Conservation (phyloP, 1,140 invertebrate genomes). For the Temnothorax curvispinosus region DNA sequence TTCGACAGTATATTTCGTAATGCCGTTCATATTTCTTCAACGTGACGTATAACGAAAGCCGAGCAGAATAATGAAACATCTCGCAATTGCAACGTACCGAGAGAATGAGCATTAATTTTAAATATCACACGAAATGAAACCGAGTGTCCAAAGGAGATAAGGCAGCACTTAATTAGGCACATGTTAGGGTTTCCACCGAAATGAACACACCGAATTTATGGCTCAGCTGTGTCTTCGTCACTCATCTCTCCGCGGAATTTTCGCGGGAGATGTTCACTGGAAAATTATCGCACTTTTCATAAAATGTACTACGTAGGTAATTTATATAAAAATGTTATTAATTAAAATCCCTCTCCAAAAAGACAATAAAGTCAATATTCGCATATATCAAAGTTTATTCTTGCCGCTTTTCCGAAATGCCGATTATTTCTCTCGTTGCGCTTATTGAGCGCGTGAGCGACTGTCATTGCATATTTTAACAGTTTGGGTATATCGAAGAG, state of each 20-base stretch:
- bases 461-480: no score
- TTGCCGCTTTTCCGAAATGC: no score
- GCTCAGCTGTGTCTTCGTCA: conserved; percentile 10
- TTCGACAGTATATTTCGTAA: not conserved
- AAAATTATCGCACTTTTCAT: conserved; percentile 1
- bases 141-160: conserved; percentile 1
- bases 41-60: not conserved
- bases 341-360: not conserved
- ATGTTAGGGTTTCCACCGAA: conserved; percentile 18
- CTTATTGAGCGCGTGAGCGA: no score
- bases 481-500: no score
- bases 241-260: not conserved
- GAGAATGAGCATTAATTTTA: conserved; percentile 35
- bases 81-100: not conserved
- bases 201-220: conserved; percentile 27
- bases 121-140: conserved; percentile 8
- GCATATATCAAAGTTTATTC: no score
- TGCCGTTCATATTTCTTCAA: not conserved
- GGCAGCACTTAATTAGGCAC: conserved; percentile 29
- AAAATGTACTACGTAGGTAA: not conserved
- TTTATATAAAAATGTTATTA: not conserved
- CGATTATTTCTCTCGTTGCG: no score
- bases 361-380: not conserved
- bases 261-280: conserved; percentile 5
- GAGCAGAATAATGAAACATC: not conserved